These are phyloP conservation scores for Propsilocerus akamusi DNA, from an alignment of 1,140 invertebrate species.

Conservation along the genomic window DNA sequence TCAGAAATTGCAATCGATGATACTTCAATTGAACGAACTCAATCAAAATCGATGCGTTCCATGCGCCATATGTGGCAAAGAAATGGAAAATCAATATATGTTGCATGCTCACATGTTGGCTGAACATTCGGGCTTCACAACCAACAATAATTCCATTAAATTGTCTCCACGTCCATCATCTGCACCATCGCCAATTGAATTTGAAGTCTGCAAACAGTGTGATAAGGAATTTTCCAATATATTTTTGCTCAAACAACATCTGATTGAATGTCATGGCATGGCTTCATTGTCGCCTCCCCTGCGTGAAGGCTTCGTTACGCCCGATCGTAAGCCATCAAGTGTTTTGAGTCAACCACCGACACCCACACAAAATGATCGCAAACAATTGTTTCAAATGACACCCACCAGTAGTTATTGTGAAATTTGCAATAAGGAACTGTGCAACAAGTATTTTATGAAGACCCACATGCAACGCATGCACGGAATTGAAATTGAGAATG, in stretches of 20 bases:
- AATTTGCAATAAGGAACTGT: slow-evolving; percentile 97
- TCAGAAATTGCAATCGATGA: slow-evolving; percentile 79
- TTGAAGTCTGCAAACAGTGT: slow-evolving; percentile 30
- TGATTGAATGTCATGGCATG: slow-evolving; percentile 31
- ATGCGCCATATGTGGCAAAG: slow-evolving; percentile 37
- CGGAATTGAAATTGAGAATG: slow-evolving; percentile 87
- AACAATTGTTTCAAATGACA: slow-evolving; percentile 27
- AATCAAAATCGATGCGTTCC: slow-evolving; percentile 36
- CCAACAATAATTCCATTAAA: slow-evolving; percentile 12
- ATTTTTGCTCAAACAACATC: slow-evolving; percentile 35
- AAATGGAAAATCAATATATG: slow-evolving; percentile 35
- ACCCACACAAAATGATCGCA: slow-evolving; percentile 13
- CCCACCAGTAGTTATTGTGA: slow-evolving; percentile 85
- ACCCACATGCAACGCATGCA: slow-evolving; percentile 99
- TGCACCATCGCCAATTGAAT: slow-evolving; percentile 8
- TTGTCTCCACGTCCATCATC: slow-evolving; percentile 4
- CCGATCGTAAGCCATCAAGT: slow-evolving; percentile 14
- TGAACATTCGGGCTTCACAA: slow-evolving; percentile 27
- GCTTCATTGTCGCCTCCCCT: slow-evolving; percentile 10
- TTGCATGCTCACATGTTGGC: slow-evolving; percentile 38
- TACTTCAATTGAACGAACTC: slow-evolving; percentile 66
- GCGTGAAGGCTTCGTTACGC: slow-evolving; percentile 21
- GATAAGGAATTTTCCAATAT: slow-evolving; percentile 33
- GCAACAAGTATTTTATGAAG: slow-evolving; percentile 99
- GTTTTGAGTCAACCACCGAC: slow-evolving; percentile 9